phyloP scores from a whole-genome alignment of 2,797 vertebrate genomes.

The Acipenser oxyrinchus region DNA sequence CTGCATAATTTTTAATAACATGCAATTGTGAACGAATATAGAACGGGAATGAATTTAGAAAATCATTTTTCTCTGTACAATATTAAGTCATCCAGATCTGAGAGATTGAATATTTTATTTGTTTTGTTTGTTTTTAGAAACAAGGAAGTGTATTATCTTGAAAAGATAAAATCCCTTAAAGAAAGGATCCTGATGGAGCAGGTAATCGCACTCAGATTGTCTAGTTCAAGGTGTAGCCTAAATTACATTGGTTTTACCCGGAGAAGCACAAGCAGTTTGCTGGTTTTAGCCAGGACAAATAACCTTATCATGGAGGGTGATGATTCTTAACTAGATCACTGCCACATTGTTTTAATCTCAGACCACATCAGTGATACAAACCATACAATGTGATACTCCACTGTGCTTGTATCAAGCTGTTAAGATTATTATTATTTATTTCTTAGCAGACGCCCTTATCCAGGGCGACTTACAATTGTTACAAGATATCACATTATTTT shows the following conservation, averaged over 20 bases:
- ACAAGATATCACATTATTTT: too few species aligned
- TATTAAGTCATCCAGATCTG: not conserved
- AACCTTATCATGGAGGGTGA: too few species aligned
- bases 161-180: slow-evolving; percentile 16
- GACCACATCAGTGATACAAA: too few species aligned
- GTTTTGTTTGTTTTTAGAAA: slow-evolving; percentile 25
- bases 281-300: not conserved
- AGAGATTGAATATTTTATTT: not conserved
- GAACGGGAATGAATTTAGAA: not conserved
- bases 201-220: slow-evolving; percentile 29
- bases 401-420: too few species aligned
- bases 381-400: too few species aligned
- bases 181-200: slow-evolving; percentile 21
- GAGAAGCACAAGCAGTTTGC: not conserved
- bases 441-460: too few species aligned
- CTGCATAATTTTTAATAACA: not conserved
- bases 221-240: not conserved
- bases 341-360: too few species aligned
- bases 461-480: too few species aligned
- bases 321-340: not conserved
- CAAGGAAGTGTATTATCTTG: slow-evolving; percentile 10
- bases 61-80: not conserved
- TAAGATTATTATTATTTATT: too few species aligned
- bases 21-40: not conserved
- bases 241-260: not conserved